phyloP scores from a whole-genome alignment of 92 coral and sea anemone species.

The Galaxea fascicularis region DNA sequence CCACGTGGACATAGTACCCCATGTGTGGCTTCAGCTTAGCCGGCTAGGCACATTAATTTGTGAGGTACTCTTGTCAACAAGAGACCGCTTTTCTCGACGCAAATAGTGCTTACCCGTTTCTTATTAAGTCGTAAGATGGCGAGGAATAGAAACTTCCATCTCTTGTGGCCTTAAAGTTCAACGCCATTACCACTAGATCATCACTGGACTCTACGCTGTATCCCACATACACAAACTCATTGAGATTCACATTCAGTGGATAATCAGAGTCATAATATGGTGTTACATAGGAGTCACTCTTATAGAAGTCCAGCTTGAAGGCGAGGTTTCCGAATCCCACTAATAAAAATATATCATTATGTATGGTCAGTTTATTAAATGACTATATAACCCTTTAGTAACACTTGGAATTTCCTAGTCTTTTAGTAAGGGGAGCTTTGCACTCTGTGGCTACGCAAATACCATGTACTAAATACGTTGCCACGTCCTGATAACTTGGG shows the following conservation, averaged over 20 bases:
- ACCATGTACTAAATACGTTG: too few relatives aligned
- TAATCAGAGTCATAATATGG: conserved; percentile 7
- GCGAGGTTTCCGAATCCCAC: conserved; percentile 24
- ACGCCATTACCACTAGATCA: conserved; percentile 50
- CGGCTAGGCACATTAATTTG: too few relatives aligned
- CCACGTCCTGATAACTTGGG: too few relatives aligned
- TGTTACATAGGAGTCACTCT: neutral
- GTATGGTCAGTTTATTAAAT: too few relatives aligned
- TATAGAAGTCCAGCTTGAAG: conserved; percentile 36
- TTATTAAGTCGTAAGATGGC: conserved; percentile 30
- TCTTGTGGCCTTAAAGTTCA: conserved; percentile 52
- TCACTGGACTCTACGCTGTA: conserved; percentile 30
- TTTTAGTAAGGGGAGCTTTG: too few relatives aligned
- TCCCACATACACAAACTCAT: neutral
- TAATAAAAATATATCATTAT: neutral
- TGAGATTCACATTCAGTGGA: conserved; percentile 20
- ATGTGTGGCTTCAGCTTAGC: too few relatives aligned
- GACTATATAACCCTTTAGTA: too few relatives aligned
- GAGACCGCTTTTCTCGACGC: neutral
- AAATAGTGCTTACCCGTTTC: conserved; percentile 40
- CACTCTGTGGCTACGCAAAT: too few relatives aligned
- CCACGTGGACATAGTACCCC: too few relatives aligned
- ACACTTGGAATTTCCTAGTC: too few relatives aligned
- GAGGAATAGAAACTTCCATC: conserved; percentile 16
- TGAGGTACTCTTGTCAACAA: too few relatives aligned